Percentiles rank a stretch among this genome's conserved stretches.
phyloP scores from a whole-genome alignment of 2,797 vertebrate genomes.

The Nannoperca australis region DNA sequence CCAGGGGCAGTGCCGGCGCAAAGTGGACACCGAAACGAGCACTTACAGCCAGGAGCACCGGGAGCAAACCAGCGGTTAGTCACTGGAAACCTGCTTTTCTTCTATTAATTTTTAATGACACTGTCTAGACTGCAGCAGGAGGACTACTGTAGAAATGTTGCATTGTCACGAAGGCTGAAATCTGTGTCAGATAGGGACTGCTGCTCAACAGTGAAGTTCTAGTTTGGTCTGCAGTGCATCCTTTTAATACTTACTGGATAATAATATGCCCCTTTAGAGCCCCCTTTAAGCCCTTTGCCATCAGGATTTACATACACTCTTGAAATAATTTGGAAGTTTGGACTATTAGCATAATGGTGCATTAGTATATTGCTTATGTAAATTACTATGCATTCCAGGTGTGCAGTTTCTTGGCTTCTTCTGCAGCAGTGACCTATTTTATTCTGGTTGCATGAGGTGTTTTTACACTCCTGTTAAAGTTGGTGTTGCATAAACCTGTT shows the following conservation, averaged over 20 bases:
- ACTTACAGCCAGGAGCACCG: conserved; percentile 84
- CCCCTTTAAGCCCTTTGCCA: not conserved
- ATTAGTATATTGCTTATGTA: not conserved
- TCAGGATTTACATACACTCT: not conserved
- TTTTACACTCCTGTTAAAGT: not conserved
- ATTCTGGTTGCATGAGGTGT: conserved; percentile 21
- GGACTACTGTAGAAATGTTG: conserved; percentile 44
- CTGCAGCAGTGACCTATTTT: conserved; percentile 8
- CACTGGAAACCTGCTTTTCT: conserved; percentile 57
- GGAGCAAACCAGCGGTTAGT: conserved; percentile 89
- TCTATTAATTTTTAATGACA: conserved; percentile 74
- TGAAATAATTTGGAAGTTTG: conserved; percentile 9
- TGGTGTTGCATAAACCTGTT: conserved; percentile 45
- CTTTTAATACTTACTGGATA: not conserved
- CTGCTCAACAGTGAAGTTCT: conserved; percentile 14
- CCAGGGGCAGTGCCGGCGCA: conserved; percentile 91
- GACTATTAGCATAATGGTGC: not conserved
- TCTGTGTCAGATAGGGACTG: conserved; percentile 15
- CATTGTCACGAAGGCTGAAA: conserved; percentile 60
- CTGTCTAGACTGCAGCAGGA: conserved; percentile 75
- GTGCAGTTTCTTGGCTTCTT: not conserved
- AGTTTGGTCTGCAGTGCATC: not conserved
- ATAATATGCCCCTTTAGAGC: not conserved
- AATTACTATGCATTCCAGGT: not conserved
- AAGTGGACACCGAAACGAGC: conserved; percentile 87